These are phyloP conservation scores for Stegodyphus mimosarum DNA, from an alignment of 1,140 invertebrate genomes.

Conservation along the genomic window DNA sequence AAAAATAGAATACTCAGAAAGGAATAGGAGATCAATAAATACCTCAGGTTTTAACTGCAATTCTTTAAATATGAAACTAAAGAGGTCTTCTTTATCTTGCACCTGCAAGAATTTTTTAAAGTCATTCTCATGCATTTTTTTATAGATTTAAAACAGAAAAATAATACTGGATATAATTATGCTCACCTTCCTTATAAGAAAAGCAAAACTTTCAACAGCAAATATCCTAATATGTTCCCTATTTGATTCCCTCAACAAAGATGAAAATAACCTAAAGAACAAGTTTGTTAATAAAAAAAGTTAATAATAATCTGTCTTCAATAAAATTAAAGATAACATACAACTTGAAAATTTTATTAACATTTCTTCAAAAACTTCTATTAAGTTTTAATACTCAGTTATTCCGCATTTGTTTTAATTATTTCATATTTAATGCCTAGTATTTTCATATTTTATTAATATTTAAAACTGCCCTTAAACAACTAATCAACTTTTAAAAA, in stretches of 20 bases:
- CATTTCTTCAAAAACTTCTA: too few species aligned
- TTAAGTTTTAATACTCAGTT: too few species aligned
- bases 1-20: background rate
- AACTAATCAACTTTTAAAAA: too few species aligned
- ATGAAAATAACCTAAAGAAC: conserved; percentile 75
- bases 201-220: conserved; percentile 94
- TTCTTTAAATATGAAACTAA: conserved; percentile 77
- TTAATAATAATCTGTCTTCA: too few species aligned
- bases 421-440: too few species aligned
- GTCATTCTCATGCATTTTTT: background rate
- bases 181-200: conserved; percentile 83
- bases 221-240: conserved; percentile 88
- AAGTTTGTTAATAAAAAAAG: conserved; percentile 20
- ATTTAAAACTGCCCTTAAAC: too few species aligned
- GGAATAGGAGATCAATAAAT: background rate
- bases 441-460: too few species aligned
- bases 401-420: too few species aligned
- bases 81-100: conserved; percentile 78
- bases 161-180: background rate
- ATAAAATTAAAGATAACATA: too few species aligned
- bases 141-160: background rate
- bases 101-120: conserved; percentile 10
- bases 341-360: too few species aligned
- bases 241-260: conserved; percentile 77
- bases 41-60: conserved; percentile 76